Evolutionary conservation across 1,140 invertebrate species (phyloP).

Genomic region (Pteromalus puparum): DNA sequence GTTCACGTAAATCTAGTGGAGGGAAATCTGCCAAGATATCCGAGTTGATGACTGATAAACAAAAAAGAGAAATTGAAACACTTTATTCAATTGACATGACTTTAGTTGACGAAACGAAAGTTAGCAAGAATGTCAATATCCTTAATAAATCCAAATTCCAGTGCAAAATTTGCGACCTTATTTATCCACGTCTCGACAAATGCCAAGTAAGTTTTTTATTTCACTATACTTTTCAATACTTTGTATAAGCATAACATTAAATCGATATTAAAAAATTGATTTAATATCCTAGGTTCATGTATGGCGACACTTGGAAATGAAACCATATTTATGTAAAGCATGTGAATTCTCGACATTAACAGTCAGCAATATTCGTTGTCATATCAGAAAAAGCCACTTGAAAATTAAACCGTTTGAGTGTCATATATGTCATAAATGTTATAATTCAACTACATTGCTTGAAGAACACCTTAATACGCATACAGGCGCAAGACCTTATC

Average conservation of each 20-base stretch:
- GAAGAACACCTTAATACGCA: slow-evolving; percentile 65
- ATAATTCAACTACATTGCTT: slow-evolving; percentile 58
- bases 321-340: slow-evolving; percentile 67
- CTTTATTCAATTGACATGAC: slow-evolving; percentile 61
- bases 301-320: slow-evolving; percentile 67
- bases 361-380: slow-evolving; percentile 62
- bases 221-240: not conserved
- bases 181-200: slow-evolving; percentile 63
- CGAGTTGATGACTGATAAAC: slow-evolving; percentile 63
- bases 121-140: slow-evolving; percentile 55
- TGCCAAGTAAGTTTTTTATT: slow-evolving; percentile 56
- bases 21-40: slow-evolving; percentile 57
- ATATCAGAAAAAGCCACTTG: slow-evolving; percentile 65
- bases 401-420: slow-evolving; percentile 66
- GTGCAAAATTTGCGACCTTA: slow-evolving; percentile 60
- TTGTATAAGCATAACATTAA: not conserved
- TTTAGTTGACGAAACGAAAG: slow-evolving; percentile 54
- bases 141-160: slow-evolving; percentile 57
- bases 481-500: slow-evolving; percentile 61
- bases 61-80: slow-evolving; percentile 61
- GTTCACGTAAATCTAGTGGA: slow-evolving; percentile 16
- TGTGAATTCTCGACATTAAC: slow-evolving; percentile 74
- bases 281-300: slow-evolving; percentile 60
- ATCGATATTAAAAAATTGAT: not conserved
- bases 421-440: slow-evolving; percentile 59